These are phyloP conservation scores for Conus betulinus DNA, from an alignment of 1,140 invertebrate genomes.

Conservation along the genomic window DNA sequence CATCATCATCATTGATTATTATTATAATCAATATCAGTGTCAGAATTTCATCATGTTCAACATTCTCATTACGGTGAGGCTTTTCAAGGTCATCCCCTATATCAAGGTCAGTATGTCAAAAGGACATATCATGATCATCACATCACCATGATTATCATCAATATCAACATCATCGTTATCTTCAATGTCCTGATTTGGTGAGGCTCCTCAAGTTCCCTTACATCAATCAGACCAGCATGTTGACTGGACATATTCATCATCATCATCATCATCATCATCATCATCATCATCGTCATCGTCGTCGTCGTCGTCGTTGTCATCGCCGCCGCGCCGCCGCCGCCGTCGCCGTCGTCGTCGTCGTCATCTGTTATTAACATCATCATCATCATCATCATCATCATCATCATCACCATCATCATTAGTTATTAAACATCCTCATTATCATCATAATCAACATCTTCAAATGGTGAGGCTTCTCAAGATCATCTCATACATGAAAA, in stretches of 20 bases:
- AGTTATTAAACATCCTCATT: no score
- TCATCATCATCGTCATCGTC: conserved; percentile 12
- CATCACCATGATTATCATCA: no score
- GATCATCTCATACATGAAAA: conserved; percentile 70
- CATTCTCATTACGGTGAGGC: conserved; percentile 71
- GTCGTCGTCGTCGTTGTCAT: no score
- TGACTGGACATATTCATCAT: conserved; percentile 25
- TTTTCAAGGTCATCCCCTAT: conserved; percentile 69
- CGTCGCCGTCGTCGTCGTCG: no score
- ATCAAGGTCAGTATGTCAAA: conserved; percentile 59
- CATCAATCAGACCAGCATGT: conserved; percentile 43
- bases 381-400: no score
- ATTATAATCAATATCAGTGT: no score
- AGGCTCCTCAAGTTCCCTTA: conserved; percentile 66
- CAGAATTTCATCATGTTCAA: conserved; percentile 59
- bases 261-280: conserved; percentile 73
- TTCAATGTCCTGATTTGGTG: conserved; percentile 73
- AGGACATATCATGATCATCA: background rate
- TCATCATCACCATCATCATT: no score
- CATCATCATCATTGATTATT: no score
- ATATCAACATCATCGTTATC: conserved; percentile 21
- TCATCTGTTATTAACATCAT: no score
- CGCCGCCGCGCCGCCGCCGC: no score
- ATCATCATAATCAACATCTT: conserved; percentile 69
- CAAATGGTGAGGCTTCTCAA: conserved; percentile 70